A percentile compares a stretch with the other conserved stretches of the same genome.
Conservation (phyloP, 1,140 invertebrate species). For the Caenorhabditis brenneri region DNA sequence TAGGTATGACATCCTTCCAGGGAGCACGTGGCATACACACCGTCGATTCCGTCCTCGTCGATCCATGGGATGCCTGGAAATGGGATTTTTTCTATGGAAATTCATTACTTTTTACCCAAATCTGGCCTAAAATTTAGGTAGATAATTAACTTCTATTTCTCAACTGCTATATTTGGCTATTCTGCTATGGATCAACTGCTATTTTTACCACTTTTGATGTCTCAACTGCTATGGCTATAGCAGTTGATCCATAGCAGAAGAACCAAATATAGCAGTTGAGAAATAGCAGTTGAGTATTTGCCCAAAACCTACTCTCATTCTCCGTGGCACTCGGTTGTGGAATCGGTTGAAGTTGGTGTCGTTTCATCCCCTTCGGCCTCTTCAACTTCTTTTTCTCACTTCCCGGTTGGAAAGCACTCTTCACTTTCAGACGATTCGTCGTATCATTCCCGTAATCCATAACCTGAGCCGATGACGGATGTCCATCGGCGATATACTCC, state of each 20-base stretch:
- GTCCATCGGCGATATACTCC: slow-evolving; percentile 45
- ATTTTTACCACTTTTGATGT: too few relatives aligned
- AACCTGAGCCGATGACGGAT: slow-evolving; percentile 28
- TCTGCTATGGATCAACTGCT: too few relatives aligned
- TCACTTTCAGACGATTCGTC: neutral
- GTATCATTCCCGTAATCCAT: neutral
- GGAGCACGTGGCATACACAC: slow-evolving; percentile 46
- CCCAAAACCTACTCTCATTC: slow-evolving; percentile 26
- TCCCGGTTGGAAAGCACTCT: neutral
- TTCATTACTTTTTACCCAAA: too few relatives aligned
- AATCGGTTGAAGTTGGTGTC: neutral
- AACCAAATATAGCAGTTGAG: too few relatives aligned
- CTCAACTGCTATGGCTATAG: too few relatives aligned
- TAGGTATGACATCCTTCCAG: slow-evolving; percentile 35
- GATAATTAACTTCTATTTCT: too few relatives aligned
- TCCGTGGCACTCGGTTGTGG: neutral
- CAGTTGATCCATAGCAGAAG: too few relatives aligned
- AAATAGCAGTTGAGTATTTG: too few relatives aligned
- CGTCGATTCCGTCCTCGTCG: slow-evolving; percentile 50
- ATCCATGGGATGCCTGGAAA: slow-evolving; percentile 50
- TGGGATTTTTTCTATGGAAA: too few relatives aligned
- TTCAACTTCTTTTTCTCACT: slow-evolving; percentile 6
- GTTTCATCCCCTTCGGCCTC: neutral
- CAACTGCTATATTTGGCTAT: too few relatives aligned
- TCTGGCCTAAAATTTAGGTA: too few relatives aligned